These are phyloP conservation scores for Otocyon megalotis DNA, from an alignment of 2,113 vertebrate species.

Conservation along the genomic window DNA sequence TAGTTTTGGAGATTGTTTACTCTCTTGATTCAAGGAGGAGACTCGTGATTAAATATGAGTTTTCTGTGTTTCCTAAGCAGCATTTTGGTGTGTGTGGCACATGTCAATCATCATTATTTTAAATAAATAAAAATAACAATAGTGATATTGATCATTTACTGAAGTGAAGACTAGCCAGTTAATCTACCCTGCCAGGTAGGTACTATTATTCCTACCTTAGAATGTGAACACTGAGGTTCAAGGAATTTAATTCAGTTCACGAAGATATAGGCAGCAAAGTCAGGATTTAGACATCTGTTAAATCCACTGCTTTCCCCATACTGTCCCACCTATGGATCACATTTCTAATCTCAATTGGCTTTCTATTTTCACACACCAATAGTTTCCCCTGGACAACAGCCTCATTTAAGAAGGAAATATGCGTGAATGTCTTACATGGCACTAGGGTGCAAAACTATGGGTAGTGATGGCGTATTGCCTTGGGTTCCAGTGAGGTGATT, in stretches of 20 bases:
- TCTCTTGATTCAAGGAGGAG: background rate
- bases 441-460: background rate
- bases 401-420: constrained; percentile 7
- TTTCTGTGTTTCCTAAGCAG: background rate
- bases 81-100: background rate
- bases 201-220: background rate
- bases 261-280: background rate
- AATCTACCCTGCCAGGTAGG: background rate
- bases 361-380: background rate
- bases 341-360: background rate
- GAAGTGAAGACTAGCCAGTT: background rate
- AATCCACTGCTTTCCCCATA: background rate
- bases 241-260: background rate
- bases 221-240: constrained; percentile 4
- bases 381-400: background rate
- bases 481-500: background rate
- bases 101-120: background rate
- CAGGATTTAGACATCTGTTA: background rate
- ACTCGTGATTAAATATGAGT: background rate
- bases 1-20: background rate
- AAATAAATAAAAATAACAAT: background rate
- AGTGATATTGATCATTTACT: background rate
- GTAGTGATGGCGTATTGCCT: background rate
- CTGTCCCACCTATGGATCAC: background rate
- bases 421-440: background rate